Evolutionary conservation across 2,113 vertebrate species (phyloP), one percentile per base, ranked within the genome.

Genomic region (Heterocephalus glaber): DNA sequence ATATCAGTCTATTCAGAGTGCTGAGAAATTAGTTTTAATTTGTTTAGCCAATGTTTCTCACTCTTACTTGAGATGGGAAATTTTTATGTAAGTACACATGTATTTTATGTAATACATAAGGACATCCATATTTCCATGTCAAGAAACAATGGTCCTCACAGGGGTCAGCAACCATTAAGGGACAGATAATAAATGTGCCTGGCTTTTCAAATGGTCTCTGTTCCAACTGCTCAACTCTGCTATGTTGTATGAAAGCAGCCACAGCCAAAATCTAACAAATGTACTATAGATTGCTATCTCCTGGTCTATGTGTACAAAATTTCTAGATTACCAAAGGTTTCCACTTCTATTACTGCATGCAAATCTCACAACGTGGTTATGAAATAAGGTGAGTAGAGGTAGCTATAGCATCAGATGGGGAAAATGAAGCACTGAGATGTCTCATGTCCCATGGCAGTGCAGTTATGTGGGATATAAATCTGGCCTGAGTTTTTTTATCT

Each of bases 191-290:
- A 47, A 33, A 2, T 19, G 33, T n/a, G 5, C 14, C 4, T 4
- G 84, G 4, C 35, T 41, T 30, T 84, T 33, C 20, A 6, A 0
- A 0, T 2, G 5, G 38, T 30, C 24, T 89, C 38, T 82, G 44
- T 56, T 19, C 1, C 30, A n/a, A 2, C 24, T 26, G 0, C 26
- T 68, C 28, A 22, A 1, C 66, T 76, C 14, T 16, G 22, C 12
- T 26, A 6, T 33, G 1, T 17, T 12, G 1, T 26, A 28, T 1
- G 3, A 89, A 95, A 28, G 60, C 44, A 38, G 38, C 38, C 38
- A 0, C 5, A 20, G 66, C 16, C 0, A 1, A 5, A 5, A 2
- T 3, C 0, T 9, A 68, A 30, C 24, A 58, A 20, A 26, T 1
- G 2, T 61, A 26, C 12, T 77, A 14, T 26, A 14, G 26, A 61